Base-by-base conservation (phyloP, 35 echinoderm and acorn worm species). In the Ophiothrix spiculata region DNA sequence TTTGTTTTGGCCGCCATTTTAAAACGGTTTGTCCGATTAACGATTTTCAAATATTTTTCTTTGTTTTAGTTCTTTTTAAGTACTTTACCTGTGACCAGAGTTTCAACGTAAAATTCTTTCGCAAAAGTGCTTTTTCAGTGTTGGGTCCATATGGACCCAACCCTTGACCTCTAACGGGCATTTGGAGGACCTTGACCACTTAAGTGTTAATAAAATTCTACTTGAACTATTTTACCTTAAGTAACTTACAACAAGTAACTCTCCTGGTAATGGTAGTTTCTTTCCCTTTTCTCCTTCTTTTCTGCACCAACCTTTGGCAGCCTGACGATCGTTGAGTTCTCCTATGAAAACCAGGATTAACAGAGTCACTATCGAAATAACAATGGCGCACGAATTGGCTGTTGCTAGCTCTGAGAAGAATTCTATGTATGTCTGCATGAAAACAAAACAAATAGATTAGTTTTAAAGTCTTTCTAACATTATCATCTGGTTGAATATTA, bases 231-330 rank as follows among this genome's bases (percentile, higher is more conserved):
- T 49, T 49, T 19, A 49, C 42, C 42, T 49, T 10, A 49, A 49
- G 42, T 19, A 75, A 90, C 92, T 81, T 90, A 94, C 92, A 29
- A 89, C 81, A 40, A 83, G 28, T 28, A 94, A 64, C 39, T 94
- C 92, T n/a, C 63, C 41, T 13, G 87, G 87, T 35, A 90, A 83
- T 23, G 92, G 87, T 32, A 93, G 78, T 64, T 92, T 97, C 40
- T 33, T 82, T 45, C 80, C 49, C 31, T 28, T 36, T 75, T 75
- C 32, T 33, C 80, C 80, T 32, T 82, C 80, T 45, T 81, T 73
- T 34, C 36, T 56, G 33, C 75, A 86, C 84, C 84, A 90, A 0
- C 80, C 54, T 56, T 86, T 86, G 32, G 84, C 79, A 77, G 86
- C 81, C 32, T 86, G 89, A 81, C 28, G 82, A 28, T 90, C 87